A percentile compares a stretch with the other conserved stretches of the same genome.
Evolutionary conservation across 2,113 vertebrate genomes (phyloP).

Genomic region (Cyphomyrus discorhynchus): DNA sequence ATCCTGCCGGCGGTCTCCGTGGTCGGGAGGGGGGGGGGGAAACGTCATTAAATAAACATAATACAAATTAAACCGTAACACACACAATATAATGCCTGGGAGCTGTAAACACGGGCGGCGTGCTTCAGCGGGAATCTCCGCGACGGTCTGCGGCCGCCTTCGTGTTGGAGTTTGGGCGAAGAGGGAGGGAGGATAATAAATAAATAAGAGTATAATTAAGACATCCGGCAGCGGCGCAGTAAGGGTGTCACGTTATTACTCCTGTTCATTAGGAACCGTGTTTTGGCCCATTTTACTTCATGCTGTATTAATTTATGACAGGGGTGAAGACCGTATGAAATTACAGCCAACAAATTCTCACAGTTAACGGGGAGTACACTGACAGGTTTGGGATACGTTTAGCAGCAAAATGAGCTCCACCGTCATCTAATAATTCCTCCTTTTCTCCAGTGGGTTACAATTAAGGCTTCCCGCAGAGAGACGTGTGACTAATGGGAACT

Average conservation of each 20-base stretch:
- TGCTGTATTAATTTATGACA: conserved; percentile 79
- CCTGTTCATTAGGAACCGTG: conserved; percentile 70
- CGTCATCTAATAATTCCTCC: conserved; percentile 54
- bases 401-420: conserved; percentile 30
- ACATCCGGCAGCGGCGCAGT: neutral
- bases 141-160: neutral
- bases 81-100: neutral
- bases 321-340: conserved; percentile 75
- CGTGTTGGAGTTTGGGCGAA: neutral
- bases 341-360: conserved; percentile 71
- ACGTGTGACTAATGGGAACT: conserved; percentile 24
- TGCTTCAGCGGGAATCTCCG: neutral
- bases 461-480: conserved; percentile 22
- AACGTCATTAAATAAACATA: neutral
- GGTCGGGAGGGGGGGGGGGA: neutral
- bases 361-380: conserved; percentile 62
- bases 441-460: conserved; percentile 37
- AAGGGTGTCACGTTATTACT: conserved; percentile 54
- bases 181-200: neutral
- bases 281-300: conserved; percentile 71
- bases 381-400: conserved; percentile 64
- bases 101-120: neutral
- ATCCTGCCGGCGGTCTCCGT: no score
- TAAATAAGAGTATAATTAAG: neutral
- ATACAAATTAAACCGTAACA: conserved; percentile 11